These are phyloP conservation scores for Apodemia hepburni DNA, from an alignment of 2,888 invertebrate species.

Conservation along the genomic window DNA sequence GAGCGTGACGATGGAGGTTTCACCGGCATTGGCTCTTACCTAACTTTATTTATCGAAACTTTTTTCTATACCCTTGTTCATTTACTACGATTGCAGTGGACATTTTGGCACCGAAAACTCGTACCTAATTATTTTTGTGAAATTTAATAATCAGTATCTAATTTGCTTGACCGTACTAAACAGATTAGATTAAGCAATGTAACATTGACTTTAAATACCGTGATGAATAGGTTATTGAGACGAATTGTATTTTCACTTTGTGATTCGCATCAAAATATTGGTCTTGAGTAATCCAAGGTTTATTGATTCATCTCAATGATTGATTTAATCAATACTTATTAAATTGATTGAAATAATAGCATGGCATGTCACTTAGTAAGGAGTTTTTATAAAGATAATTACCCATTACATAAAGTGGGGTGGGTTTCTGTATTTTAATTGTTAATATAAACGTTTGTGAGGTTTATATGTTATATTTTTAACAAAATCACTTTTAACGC, in stretches of 20 bases:
- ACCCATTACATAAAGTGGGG: background rate
- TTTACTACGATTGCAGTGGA: conserved; percentile 43
- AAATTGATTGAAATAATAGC: conserved; percentile 11
- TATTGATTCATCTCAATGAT: conserved; percentile 8
- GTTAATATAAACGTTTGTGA: too few species aligned
- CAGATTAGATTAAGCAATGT: conserved; percentile 29
- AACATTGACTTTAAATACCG: conserved; percentile 34
- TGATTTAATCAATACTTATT: conserved; percentile 16
- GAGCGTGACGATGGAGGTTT: conserved; percentile 61
- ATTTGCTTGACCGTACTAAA: conserved; percentile 29
- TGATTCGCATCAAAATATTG: conserved; percentile 17
- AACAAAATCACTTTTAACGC: background rate
- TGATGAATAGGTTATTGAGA: conserved; percentile 26
- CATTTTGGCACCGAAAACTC: conserved; percentile 41
- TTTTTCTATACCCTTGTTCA: conserved; percentile 44
- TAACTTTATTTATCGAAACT: conserved; percentile 55
- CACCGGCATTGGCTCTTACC: conserved; percentile 72
- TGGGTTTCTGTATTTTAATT: background rate
- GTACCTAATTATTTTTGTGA: conserved; percentile 39
- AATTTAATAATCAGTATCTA: conserved; percentile 38
- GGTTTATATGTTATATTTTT: background rate
- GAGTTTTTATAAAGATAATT: background rate
- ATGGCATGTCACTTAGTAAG: conserved; percentile 16
- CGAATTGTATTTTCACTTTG: conserved; percentile 17
- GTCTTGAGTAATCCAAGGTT: conserved; percentile 18